A percentile compares a stretch with the other conserved stretches of the same genome.
Conservation (phyloP, 1,140 invertebrate species). For the Magallana gigas region DNA sequence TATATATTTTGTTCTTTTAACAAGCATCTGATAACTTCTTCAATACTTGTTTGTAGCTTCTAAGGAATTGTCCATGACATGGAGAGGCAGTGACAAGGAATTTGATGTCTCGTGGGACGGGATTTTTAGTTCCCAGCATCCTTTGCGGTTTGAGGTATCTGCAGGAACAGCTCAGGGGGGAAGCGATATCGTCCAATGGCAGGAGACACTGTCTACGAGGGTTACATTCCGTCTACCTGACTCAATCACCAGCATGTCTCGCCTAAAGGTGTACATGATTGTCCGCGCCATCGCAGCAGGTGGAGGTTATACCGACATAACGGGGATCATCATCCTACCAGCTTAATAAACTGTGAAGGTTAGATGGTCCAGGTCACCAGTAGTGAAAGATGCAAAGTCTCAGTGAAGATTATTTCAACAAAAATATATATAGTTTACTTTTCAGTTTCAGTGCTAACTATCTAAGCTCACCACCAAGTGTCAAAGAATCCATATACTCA, state of each 20-base stretch:
- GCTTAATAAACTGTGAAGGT: neutral
- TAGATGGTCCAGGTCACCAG: too few relatives aligned
- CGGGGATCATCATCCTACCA: slow-evolving; percentile 20
- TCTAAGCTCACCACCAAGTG: too few relatives aligned
- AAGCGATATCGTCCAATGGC: slow-evolving; percentile 55
- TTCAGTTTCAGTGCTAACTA: too few relatives aligned
- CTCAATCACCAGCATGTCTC: neutral
- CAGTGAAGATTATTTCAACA: too few relatives aligned
- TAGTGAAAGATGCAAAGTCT: too few relatives aligned
- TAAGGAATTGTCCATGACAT: neutral
- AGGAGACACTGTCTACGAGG: slow-evolving; percentile 41
- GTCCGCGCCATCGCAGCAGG: slow-evolving; percentile 32
- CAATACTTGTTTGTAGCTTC: neutral
- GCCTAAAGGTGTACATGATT: slow-evolving; percentile 21
- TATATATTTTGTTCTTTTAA: too few relatives aligned
- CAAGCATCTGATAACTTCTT: too few relatives aligned
- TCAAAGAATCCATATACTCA: too few relatives aligned
- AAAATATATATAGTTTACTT: too few relatives aligned
- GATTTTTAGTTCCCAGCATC: slow-evolving; percentile 37
- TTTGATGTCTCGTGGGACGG: slow-evolving; percentile 46
- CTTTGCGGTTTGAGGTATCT: slow-evolving; percentile 52
- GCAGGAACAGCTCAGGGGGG: slow-evolving; percentile 50
- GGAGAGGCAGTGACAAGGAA: neutral
- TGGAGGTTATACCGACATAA: slow-evolving; percentile 16
- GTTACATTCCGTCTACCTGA: slow-evolving; percentile 36